phyloP scores from a whole-genome alignment of 2,888 invertebrate genomes.

The Microdon myrmicae region DNA sequence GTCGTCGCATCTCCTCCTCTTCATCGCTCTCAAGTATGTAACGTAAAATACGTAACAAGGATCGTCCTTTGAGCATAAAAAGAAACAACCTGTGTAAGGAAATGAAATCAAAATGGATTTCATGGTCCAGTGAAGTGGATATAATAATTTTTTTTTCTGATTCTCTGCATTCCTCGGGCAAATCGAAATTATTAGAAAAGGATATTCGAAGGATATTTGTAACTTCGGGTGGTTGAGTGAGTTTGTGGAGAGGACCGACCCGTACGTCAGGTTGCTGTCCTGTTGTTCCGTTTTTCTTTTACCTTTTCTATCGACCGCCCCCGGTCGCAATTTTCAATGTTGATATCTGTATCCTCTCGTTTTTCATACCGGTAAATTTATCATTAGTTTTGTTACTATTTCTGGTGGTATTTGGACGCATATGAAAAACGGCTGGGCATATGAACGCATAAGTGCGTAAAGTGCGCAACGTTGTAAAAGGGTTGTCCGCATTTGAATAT shows the following conservation, averaged over 20 bases:
- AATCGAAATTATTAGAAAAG: conserved; percentile 54
- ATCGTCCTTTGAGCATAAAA: conserved; percentile 44
- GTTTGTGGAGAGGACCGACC: conserved; percentile 44
- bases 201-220: conserved; percentile 51
- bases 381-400: conserved; percentile 43
- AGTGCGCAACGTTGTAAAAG: conserved; percentile 24
- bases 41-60: conserved; percentile 50
- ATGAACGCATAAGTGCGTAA: conserved; percentile 25
- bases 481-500: conserved; percentile 29
- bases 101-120: conserved; percentile 59
- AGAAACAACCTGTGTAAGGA: conserved; percentile 53
- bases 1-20: conserved; percentile 12
- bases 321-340: conserved; percentile 1
- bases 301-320: conserved; percentile 5
- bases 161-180: conserved; percentile 42
- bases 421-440: background rate
- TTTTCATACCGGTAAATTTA: conserved; percentile 7
- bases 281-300: background rate
- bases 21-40: conserved; percentile 13
- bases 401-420: background rate
- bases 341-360: conserved; percentile 5
- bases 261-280: conserved; percentile 19
- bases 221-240: conserved; percentile 42
- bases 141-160: conserved; percentile 52
- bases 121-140: conserved; percentile 59